phyloP scores from a whole-genome alignment of 2,888 invertebrate species.

The Scelioninae gen. 2 region DNA sequence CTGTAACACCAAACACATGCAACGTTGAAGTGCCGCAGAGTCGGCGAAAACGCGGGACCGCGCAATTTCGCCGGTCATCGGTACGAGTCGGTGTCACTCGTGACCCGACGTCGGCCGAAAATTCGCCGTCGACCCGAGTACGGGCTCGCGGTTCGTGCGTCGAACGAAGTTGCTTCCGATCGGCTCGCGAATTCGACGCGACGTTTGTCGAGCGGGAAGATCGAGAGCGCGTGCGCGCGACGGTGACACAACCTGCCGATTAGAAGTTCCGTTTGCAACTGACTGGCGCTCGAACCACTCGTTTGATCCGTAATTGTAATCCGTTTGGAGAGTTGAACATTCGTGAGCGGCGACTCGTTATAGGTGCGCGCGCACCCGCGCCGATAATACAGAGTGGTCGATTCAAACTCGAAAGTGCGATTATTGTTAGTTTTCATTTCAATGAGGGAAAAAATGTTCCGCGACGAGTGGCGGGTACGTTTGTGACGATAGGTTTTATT shows the following conservation, averaged over 20 bases:
- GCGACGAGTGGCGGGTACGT: no score
- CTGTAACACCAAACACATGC: conserved; percentile 48
- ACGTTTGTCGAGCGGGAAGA: conserved; percentile 5
- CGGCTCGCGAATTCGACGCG: conserved; percentile 15
- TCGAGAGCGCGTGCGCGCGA: neutral
- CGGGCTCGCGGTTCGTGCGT: no score
- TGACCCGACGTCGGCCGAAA: conserved; percentile 9
- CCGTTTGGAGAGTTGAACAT: conserved; percentile 41
- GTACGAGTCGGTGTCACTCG: conserved; percentile 8
- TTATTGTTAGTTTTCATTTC: neutral
- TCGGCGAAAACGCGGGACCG: conserved; percentile 20
- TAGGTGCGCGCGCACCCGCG: conserved; percentile 47
- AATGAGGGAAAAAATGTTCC: neutral
- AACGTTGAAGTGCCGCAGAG: conserved; percentile 18
- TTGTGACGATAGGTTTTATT: no score
- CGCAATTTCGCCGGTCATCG: conserved; percentile 40
- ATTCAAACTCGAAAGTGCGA: conserved; percentile 28
- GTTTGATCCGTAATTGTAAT: conserved; percentile 57
- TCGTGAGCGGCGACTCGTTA: conserved; percentile 25
- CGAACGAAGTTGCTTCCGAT: neutral
- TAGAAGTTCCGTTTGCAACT: conserved; percentile 53
- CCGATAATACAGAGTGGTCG: conserved; percentile 37
- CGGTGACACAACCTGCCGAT: conserved; percentile 35
- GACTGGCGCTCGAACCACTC: conserved; percentile 46
- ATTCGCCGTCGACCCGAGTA: neutral